phyloP scores from a whole-genome alignment of 2,888 invertebrate genomes.

The Argyresthia albistria region DNA sequence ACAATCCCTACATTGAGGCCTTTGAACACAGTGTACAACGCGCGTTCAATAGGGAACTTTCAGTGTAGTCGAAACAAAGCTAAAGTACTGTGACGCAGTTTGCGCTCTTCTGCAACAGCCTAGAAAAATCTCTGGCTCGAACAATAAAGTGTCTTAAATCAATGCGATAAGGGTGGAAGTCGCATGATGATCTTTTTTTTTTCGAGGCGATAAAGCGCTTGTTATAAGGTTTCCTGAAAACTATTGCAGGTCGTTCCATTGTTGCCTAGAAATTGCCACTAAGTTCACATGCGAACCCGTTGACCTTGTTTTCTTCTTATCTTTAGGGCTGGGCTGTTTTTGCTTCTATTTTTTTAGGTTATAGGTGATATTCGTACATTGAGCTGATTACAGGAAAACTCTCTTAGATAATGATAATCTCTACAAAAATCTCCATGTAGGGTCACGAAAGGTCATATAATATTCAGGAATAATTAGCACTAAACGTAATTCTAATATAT shows the following conservation, averaged over 20 bases:
- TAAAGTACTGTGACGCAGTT: not conserved
- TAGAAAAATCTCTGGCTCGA: constrained; percentile 16
- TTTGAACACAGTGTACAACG: too few relatives aligned
- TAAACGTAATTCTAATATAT: too few relatives aligned
- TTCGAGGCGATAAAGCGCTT: constrained; percentile 15
- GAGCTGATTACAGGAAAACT: too few relatives aligned
- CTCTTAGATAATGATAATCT: too few relatives aligned
- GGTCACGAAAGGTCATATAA: too few relatives aligned
- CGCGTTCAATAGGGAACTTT: too few relatives aligned
- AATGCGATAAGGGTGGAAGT: constrained; percentile 25
- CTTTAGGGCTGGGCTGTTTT: too few relatives aligned
- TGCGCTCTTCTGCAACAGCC: constrained; percentile 27
- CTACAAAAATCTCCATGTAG: too few relatives aligned
- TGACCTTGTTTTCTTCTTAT: not conserved
- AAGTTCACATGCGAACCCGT: constrained; percentile 24
- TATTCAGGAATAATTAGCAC: too few relatives aligned
- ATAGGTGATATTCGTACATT: too few relatives aligned
- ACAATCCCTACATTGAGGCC: too few relatives aligned
- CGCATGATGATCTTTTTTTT: constrained; percentile 15
- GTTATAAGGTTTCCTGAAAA: constrained; percentile 47
- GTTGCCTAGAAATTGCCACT: constrained; percentile 29
- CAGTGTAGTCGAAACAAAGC: not conserved
- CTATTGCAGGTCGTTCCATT: constrained; percentile 35
- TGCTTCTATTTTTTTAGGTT: too few relatives aligned
- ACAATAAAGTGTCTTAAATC: constrained; percentile 24